phyloP scores from a whole-genome alignment of 1,140 invertebrate species.

The Spodoptera litura region DNA sequence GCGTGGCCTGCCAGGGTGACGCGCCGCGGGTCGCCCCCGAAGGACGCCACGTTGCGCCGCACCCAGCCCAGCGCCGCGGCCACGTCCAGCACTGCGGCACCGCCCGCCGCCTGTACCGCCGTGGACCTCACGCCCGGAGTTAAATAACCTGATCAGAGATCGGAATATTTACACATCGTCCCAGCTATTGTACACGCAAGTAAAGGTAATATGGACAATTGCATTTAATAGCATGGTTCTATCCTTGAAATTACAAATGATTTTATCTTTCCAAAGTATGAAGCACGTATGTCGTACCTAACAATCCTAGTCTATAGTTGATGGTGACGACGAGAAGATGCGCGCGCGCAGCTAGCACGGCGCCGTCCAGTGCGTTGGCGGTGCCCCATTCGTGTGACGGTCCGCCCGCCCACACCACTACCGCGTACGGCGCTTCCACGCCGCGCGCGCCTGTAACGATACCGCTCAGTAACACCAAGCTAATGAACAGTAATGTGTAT shows the following conservation, averaged over 20 bases:
- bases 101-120: constrained; percentile 65
- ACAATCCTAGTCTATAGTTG: constrained; percentile 95
- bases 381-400: constrained; percentile 95
- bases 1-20: constrained; percentile 95
- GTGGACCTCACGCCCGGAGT: constrained; percentile 84
- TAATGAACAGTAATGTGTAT: too few relatives aligned
- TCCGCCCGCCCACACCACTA: constrained; percentile 93
- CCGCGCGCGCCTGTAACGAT: constrained; percentile 88
- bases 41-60: constrained; percentile 91
- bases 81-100: constrained; percentile 88
- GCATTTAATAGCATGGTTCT: too few relatives aligned
- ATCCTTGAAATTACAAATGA: too few relatives aligned
- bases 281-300: constrained; percentile 85
- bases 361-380: constrained; percentile 94
- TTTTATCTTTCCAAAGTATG: not conserved
- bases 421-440: constrained; percentile 91
- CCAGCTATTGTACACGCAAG: too few relatives aligned
- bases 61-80: constrained; percentile 92
- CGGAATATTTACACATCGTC: not conserved
- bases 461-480: too few relatives aligned
- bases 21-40: constrained; percentile 92
- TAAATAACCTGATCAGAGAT: constrained; percentile 88
- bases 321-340: constrained; percentile 96
- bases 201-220: too few relatives aligned
- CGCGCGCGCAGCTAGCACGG: constrained; percentile 94